Conservation (phyloP, 2,888 invertebrate species). For the Scaptomyza flava region DNA sequence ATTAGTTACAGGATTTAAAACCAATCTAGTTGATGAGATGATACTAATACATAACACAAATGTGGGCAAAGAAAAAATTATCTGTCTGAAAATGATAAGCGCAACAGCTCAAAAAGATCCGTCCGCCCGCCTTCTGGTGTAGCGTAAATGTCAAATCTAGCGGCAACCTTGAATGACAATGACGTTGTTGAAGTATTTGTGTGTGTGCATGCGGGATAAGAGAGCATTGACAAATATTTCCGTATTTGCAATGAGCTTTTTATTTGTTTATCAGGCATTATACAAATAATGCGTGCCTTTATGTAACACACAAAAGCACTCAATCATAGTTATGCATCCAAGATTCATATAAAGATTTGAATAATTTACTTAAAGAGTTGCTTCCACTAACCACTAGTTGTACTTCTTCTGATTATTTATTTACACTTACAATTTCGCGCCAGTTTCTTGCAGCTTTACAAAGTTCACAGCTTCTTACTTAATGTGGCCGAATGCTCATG, state of each 20-base stretch:
- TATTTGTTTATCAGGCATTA: slow-evolving; percentile 53
- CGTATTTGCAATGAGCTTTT: slow-evolving; percentile 40
- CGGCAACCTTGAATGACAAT: slow-evolving; percentile 63
- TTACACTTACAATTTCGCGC: slow-evolving; percentile 40
- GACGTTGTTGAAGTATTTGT: slow-evolving; percentile 14
- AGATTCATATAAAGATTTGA: background rate
- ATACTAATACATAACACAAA: background rate
- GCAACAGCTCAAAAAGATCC: background rate
- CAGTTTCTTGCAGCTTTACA: slow-evolving; percentile 17
- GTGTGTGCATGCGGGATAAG: slow-evolving; percentile 1
- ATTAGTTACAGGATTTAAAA: background rate
- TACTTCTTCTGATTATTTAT: slow-evolving; percentile 7
- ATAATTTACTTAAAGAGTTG: background rate
- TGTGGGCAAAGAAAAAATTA: slow-evolving; percentile 9
- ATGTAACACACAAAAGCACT: slow-evolving; percentile 41
- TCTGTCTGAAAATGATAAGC: slow-evolving; percentile 26
- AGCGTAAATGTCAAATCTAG: slow-evolving; percentile 21
- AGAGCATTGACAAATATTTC: slow-evolving; percentile 37
- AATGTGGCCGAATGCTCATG: slow-evolving; percentile 28
- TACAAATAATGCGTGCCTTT: slow-evolving; percentile 39
- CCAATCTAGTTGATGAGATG: background rate
- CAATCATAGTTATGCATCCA: background rate
- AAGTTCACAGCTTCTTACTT: background rate
- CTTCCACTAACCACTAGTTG: background rate
- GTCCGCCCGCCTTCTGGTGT: background rate